Conservation (phyloP, 2,888 invertebrate species). For the Melanchra persicariae region DNA sequence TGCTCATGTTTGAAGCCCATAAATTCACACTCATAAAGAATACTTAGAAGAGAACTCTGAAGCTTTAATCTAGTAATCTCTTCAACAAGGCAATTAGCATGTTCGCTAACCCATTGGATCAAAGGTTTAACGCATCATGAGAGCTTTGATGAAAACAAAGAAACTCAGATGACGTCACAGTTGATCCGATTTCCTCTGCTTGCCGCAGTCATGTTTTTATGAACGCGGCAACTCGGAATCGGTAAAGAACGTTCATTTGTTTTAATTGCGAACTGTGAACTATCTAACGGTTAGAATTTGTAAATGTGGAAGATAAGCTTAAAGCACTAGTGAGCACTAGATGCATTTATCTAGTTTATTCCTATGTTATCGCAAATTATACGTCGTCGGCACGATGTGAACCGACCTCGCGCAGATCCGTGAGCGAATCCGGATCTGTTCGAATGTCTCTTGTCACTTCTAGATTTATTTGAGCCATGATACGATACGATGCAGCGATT, state of each 20-base stretch:
- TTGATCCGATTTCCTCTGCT: constrained; percentile 42
- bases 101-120: constrained; percentile 31
- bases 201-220: constrained; percentile 41
- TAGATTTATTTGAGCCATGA: constrained; percentile 59
- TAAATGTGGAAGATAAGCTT: constrained; percentile 50
- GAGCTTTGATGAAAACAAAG: constrained; percentile 40
- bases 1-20: constrained; percentile 27
- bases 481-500: constrained; percentile 40
- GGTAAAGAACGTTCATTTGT: constrained; percentile 44
- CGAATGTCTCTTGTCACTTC: constrained; percentile 66
- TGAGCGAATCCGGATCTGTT: constrained; percentile 73
- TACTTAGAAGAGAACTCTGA: constrained; percentile 24
- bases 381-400: constrained; percentile 64
- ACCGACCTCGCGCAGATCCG: constrained; percentile 78
- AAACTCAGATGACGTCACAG: constrained; percentile 32
- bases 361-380: constrained; percentile 67
- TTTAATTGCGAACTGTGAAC: constrained; percentile 50
- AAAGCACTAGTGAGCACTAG: constrained; percentile 41
- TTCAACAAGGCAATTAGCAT: constrained; percentile 40
- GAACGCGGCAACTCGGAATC: constrained; percentile 29
- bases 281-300: constrained; percentile 50
- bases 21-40: constrained; percentile 30
- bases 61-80: constrained; percentile 24
- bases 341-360: constrained; percentile 63
- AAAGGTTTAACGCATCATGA: constrained; percentile 48